Evolutionary conservation across 2,888 invertebrate genomes (phyloP).

Genomic region (Tiliacea aurago): DNA sequence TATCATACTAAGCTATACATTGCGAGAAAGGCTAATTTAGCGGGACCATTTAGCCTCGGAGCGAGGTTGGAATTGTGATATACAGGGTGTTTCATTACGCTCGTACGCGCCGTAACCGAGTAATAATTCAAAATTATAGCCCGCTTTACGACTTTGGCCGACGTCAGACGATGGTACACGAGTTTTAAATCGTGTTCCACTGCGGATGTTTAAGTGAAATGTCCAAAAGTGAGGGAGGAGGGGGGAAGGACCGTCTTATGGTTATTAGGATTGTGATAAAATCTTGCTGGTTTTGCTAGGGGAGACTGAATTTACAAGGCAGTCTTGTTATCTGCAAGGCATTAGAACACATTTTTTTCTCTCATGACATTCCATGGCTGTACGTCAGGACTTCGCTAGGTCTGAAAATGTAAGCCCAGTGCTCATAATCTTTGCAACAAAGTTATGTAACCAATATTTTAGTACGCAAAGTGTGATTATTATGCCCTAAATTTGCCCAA

Average conservation of each 20-base stretch:
- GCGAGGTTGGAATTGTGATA: conserved; percentile 82
- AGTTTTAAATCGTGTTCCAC: conserved; percentile 68
- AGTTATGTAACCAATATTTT: no score
- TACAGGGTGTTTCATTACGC: conserved; percentile 86
- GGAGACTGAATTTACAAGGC: conserved; percentile 19
- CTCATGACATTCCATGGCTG: neutral
- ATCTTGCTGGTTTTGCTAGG: conserved; percentile 33
- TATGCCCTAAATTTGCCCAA: neutral
- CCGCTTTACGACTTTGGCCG: conserved; percentile 78
- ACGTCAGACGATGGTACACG: conserved; percentile 68
- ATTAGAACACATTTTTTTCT: neutral
- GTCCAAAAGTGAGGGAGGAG: conserved; percentile 45
- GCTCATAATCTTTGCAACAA: neutral
- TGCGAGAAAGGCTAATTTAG: conserved; percentile 79
- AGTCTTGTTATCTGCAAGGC: neutral
- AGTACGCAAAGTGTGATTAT: neutral
- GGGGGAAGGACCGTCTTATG: conserved; percentile 41
- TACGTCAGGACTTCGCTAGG: neutral
- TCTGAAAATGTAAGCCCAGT: neutral
- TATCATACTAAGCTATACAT: conserved; percentile 73
- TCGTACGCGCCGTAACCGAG: conserved; percentile 79
- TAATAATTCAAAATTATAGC: conserved; percentile 86
- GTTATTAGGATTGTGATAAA: conserved; percentile 43
- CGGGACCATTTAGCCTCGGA: conserved; percentile 81
- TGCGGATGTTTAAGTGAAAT: conserved; percentile 67